These are phyloP conservation scores for Melieria omissa DNA, from an alignment of 2,888 invertebrate species.

Conservation along the genomic window DNA sequence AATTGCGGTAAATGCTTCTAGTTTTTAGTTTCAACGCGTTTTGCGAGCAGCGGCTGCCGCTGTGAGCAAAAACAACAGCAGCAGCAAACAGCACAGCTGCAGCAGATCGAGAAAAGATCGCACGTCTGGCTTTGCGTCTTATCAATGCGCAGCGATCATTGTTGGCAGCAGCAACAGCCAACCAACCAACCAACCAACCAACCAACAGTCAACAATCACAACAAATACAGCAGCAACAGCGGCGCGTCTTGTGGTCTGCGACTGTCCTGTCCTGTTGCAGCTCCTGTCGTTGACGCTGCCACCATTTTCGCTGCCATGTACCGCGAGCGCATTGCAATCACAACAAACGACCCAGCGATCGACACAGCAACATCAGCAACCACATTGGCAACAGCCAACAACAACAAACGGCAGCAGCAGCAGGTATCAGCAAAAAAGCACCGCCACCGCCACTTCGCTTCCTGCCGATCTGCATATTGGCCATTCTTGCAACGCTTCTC, in stretches of 20 bases:
- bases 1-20: conserved; percentile 67
- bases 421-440: background rate
- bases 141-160: conserved; percentile 45
- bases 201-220: conserved; percentile 10
- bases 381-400: background rate
- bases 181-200: conserved; percentile 17
- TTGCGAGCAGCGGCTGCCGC: conserved; percentile 3
- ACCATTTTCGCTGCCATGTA: conserved; percentile 6
- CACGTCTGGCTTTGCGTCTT: conserved; percentile 37
- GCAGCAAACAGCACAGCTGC: conserved; percentile 6
- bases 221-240: conserved; percentile 8
- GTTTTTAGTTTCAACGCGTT: conserved; percentile 66
- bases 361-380: background rate
- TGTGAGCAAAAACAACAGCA: conserved; percentile 3
- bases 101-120: conserved; percentile 19
- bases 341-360: background rate
- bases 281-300: background rate
- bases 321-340: background rate
- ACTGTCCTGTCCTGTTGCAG: background rate
- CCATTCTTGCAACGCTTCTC: conserved; percentile 1
- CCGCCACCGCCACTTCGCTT: conserved; percentile 5
- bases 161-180: conserved; percentile 9
- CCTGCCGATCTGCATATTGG: conserved; percentile 25
- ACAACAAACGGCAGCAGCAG: background rate
- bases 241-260: conserved; percentile 27